Base-by-base conservation (phyloP, 2,888 invertebrate genomes). In the Margaritifera margaritifera region DNA sequence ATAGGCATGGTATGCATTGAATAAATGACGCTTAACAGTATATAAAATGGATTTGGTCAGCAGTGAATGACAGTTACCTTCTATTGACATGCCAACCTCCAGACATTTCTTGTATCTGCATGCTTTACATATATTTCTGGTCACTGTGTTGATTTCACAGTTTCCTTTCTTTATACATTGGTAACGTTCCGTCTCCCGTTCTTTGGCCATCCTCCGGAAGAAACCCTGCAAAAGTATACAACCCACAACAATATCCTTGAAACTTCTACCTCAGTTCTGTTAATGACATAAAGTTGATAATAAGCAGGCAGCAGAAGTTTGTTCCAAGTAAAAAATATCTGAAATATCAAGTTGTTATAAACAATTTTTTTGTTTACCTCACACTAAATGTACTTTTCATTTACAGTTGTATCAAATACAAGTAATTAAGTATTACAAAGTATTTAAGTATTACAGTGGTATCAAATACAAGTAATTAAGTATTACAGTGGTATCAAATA, bases 61-160 rank as follows among this genome's bases (percentile, higher is more conserved):
- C n/a, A 24, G 24, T 56, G 18, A 24, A 31, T 42, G 5, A 42
- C 24, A 71, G 74, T 59, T 67, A 89, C 89, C 88, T 73, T 87
- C 84, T 19, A 87, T 81, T 15, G 87, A 88, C 89, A 89, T 89
- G 55, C 89, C 89, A n/a, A 82, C 85, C n/a, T 77, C 78, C 6
- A 87, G 67, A 73, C 89, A 89, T 63, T 86, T 86, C 66, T 84
- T 74, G 75, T 88, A 89, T 11, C 89, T 83, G 76, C 89, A 89
- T 50, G 83, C 84, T 68, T 89, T 89, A 77, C 89, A 89, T 69
- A 87, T 77, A 72, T 89, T 89, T 31, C 89, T 72, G 1, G 89
- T 89, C 31, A 84, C 64, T 63, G 82, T 77, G 64, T 84, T 89
- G 42, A 89, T 86, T 64, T 81, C 79, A 80, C 89, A 89, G 24